phyloP scores from a whole-genome alignment of 2,113 vertebrate species.

The Pyxicephalus adspersus region DNA sequence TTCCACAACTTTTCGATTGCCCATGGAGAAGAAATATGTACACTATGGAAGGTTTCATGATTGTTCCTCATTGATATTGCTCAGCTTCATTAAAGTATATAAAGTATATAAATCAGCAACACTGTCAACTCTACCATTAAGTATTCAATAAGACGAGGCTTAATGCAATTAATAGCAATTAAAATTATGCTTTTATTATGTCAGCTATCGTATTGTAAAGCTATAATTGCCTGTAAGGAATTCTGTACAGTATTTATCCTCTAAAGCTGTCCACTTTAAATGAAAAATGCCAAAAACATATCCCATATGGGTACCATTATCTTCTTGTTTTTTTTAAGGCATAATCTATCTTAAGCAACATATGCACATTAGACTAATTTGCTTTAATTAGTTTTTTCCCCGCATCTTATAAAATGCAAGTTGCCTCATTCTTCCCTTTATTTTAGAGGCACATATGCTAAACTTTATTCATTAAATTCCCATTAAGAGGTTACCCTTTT shows the following conservation, averaged over 20 bases:
- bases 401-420: constrained; percentile 77
- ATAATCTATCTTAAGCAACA: constrained; percentile 77
- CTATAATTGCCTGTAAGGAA: constrained; percentile 84
- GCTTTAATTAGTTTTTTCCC: constrained; percentile 82
- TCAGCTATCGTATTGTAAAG: constrained; percentile 82
- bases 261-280: constrained; percentile 85
- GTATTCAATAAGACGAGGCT: constrained; percentile 83
- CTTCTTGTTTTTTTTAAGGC: constrained; percentile 73
- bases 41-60: constrained; percentile 37
- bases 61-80: constrained; percentile 72
- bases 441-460: constrained; percentile 65
- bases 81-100: constrained; percentile 83
- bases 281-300: constrained; percentile 85
- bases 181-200: constrained; percentile 86
- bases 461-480: constrained; percentile 62
- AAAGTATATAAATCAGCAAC: constrained; percentile 80
- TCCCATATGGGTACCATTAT: constrained; percentile 83
- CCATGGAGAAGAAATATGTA: constrained; percentile 9
- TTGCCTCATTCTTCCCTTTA: constrained; percentile 73
- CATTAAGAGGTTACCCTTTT: constrained; percentile 62
- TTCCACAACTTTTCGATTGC: not conserved
- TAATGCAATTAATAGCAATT: constrained; percentile 90
- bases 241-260: constrained; percentile 79
- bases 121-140: constrained; percentile 80
- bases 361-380: constrained; percentile 83